These are phyloP conservation scores for Heterohyrax brucei DNA, from an alignment of 2,797 vertebrate species.

Conservation along the genomic window DNA sequence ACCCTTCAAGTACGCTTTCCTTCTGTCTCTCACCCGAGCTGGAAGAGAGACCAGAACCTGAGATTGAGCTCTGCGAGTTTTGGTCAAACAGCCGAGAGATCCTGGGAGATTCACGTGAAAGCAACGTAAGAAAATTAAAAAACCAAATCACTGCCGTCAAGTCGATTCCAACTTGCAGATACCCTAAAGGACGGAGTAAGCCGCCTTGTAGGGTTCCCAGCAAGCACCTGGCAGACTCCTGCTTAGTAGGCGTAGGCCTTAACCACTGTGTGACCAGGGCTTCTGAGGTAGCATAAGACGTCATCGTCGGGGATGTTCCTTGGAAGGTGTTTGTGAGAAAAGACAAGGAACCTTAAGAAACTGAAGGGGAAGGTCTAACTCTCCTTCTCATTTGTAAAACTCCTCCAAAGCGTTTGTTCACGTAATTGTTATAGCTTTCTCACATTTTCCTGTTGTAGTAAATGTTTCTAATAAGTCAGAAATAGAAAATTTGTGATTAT, in stretches of 20 bases:
- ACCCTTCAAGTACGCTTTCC: not conserved
- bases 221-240: too few relatives aligned
- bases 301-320: not conserved
- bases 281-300: too few relatives aligned
- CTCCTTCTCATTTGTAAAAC: not conserved
- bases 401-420: not conserved
- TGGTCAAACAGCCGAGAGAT: not conserved
- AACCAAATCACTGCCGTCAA: too few relatives aligned
- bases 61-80: conserved; percentile 23
- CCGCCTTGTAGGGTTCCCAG: too few relatives aligned
- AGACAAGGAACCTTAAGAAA: not conserved
- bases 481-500: not conserved
- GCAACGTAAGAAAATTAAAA: not conserved
- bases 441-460: not conserved
- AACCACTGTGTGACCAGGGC: too few relatives aligned
- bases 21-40: not conserved
- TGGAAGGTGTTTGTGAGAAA: conserved; percentile 15
- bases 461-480: conserved; percentile 4
- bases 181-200: too few relatives aligned
- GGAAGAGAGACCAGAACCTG: not conserved
- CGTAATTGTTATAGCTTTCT: not conserved
- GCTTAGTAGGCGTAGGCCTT: too few relatives aligned
- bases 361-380: not conserved
- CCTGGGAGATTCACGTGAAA: not conserved
- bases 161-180: too few relatives aligned